Percentiles rank a stretch among this genome's conserved stretches.
phyloP scores from a whole-genome alignment of 2,113 vertebrate species.

The Malurus melanocephalus region DNA sequence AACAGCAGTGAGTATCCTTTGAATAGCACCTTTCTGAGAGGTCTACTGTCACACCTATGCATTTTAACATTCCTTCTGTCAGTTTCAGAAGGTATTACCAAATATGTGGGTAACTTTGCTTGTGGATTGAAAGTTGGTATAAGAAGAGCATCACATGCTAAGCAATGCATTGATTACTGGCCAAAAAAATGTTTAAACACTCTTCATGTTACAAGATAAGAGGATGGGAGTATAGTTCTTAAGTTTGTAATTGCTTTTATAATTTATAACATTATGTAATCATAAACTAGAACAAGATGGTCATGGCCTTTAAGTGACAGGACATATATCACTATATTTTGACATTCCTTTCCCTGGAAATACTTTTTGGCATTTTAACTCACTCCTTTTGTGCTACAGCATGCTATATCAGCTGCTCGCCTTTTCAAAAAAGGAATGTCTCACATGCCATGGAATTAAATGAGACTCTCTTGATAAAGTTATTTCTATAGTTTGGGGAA shows the following conservation, averaged over 20 bases:
- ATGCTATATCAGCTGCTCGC: constrained; percentile 29
- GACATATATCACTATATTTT: constrained; percentile 31
- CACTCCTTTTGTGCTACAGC: constrained; percentile 12
- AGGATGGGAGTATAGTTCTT: background rate
- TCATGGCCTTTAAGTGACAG: constrained; percentile 36
- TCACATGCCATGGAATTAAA: constrained; percentile 22
- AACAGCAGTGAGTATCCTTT: constrained; percentile 88
- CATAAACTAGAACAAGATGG: background rate
- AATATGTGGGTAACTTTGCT: background rate
- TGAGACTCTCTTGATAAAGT: constrained; percentile 5
- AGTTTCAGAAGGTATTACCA: background rate
- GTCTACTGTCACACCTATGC: background rate
- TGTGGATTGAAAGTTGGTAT: background rate
- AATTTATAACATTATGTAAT: background rate
- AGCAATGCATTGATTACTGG: background rate
- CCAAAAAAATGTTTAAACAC: background rate
- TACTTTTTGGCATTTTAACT: constrained; percentile 34
- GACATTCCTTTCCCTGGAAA: constrained; percentile 13
- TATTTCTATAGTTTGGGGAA: constrained; percentile 15
- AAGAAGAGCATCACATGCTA: background rate
- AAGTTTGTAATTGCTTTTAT: constrained; percentile 7
- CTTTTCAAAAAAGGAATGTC: constrained; percentile 19
- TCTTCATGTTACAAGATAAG: background rate
- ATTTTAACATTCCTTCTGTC: background rate
- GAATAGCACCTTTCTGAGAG: background rate